Conservation (phyloP, 2,888 invertebrate genomes). For the Orchesellides sinensis region DNA sequence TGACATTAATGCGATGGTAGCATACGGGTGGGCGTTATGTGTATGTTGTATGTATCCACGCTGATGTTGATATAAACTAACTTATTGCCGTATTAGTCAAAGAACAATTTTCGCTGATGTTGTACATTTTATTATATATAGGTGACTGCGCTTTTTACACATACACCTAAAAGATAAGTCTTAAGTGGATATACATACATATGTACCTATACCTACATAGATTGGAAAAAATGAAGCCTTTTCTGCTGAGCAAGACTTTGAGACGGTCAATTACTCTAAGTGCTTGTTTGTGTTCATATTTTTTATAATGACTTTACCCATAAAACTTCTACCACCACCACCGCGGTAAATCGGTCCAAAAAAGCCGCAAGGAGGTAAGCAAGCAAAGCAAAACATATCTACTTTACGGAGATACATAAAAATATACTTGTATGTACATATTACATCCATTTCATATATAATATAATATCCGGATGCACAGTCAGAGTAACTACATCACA, state of each 20-base stretch:
- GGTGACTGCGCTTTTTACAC: no score
- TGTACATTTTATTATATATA: constrained; percentile 15
- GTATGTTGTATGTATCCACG: constrained; percentile 2
- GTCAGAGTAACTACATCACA: no score
- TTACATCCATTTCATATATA: no score
- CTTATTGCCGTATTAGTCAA: constrained; percentile 30
- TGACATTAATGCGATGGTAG: constrained; percentile 47
- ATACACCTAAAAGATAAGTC: no score
- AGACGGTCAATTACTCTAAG: constrained; percentile 73
- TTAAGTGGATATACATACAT: constrained; percentile 65
- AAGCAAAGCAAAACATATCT: constrained; percentile 30
- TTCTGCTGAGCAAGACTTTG: constrained; percentile 66
- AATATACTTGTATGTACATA: background rate
- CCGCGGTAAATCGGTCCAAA: constrained; percentile 64
- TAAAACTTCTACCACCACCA: constrained; percentile 58
- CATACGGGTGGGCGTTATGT: constrained; percentile 40
- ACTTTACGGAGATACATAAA: constrained; percentile 5
- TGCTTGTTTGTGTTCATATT: constrained; percentile 73
- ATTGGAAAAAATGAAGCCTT: constrained; percentile 55
- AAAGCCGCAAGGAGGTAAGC: constrained; percentile 65
- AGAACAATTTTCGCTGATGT: constrained; percentile 57
- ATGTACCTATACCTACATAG: no score
- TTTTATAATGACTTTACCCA: constrained; percentile 71
- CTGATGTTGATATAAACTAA: constrained; percentile 38
- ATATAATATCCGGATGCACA: no score